Evolutionary conservation across 2,888 invertebrate species (phyloP).

Genomic region (Hirtodrosophila confusa): DNA sequence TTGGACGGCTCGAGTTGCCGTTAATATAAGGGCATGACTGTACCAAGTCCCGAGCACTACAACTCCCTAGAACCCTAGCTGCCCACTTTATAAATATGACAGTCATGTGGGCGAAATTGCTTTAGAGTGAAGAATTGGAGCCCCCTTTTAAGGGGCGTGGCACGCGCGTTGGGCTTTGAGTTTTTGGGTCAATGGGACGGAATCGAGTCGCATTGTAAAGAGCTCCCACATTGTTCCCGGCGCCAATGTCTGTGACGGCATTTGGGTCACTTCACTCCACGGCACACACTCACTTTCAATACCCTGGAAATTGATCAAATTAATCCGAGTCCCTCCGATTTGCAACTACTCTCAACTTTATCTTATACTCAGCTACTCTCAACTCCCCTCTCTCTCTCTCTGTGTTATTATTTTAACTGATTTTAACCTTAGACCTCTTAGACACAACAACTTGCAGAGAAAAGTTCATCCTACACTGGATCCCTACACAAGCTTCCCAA

Average conservation of each 20-base stretch:
- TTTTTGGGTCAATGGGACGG: conserved; percentile 26
- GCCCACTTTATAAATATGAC: conserved; percentile 18
- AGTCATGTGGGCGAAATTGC: conserved; percentile 14
- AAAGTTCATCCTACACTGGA: too few relatives aligned
- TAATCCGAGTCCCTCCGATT: too few relatives aligned
- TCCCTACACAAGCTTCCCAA: too few relatives aligned
- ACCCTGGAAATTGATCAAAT: too few relatives aligned
- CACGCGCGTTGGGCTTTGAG: conserved; percentile 8
- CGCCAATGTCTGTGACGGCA: conserved; percentile 49
- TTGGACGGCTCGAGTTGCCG: not conserved
- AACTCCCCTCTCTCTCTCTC: too few relatives aligned
- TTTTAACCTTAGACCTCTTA: too few relatives aligned
- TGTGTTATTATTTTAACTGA: too few relatives aligned
- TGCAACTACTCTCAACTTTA: too few relatives aligned
- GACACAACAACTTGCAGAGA: too few relatives aligned
- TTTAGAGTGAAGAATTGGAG: too few relatives aligned
- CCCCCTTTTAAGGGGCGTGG: conserved; percentile 6
- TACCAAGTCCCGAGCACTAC: not conserved
- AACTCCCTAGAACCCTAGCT: not conserved
- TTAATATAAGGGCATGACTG: not conserved
- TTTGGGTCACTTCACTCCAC: conserved; percentile 50
- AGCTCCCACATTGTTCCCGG: conserved; percentile 28
- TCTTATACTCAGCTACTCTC: too few relatives aligned
- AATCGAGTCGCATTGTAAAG: not conserved
- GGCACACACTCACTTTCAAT: conserved; percentile 19